Conservation (phyloP, 2,797 vertebrate genomes). For the Hipposideros larvatus region DNA sequence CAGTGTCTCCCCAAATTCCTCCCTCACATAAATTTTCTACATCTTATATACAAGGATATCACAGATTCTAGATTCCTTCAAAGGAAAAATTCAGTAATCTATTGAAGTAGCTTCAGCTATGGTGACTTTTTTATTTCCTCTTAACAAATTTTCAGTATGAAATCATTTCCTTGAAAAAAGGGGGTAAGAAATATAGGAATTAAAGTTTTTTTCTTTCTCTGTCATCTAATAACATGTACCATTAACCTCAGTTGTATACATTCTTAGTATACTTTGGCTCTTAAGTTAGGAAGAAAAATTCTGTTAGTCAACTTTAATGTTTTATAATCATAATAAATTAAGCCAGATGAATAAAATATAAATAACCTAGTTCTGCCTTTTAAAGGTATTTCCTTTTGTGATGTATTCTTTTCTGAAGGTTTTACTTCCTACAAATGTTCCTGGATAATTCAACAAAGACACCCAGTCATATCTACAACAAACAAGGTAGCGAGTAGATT, state of each 20-base stretch:
- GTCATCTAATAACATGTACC: background rate
- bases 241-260: background rate
- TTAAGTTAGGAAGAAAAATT: conserved; percentile 49
- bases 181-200: conserved; percentile 33
- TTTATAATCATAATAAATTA: conserved; percentile 51
- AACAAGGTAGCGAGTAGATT: background rate
- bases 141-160: conserved; percentile 49
- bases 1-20: background rate
- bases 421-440: conserved; percentile 32
- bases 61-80: background rate
- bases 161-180: conserved; percentile 42
- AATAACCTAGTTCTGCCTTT: conserved; percentile 17
- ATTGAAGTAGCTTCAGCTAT: background rate
- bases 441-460: conserved; percentile 43
- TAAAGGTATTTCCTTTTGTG: background rate
- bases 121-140: conserved; percentile 20
- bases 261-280: conserved; percentile 14
- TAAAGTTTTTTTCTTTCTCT: conserved; percentile 2
- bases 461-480: background rate
- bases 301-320: conserved; percentile 19
- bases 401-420: conserved; percentile 43
- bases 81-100: background rate
- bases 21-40: background rate
- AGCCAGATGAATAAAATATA: conserved; percentile 43
- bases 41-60: background rate